Conservation (phyloP, 1,140 invertebrate genomes). For the Delia radicum region DNA sequence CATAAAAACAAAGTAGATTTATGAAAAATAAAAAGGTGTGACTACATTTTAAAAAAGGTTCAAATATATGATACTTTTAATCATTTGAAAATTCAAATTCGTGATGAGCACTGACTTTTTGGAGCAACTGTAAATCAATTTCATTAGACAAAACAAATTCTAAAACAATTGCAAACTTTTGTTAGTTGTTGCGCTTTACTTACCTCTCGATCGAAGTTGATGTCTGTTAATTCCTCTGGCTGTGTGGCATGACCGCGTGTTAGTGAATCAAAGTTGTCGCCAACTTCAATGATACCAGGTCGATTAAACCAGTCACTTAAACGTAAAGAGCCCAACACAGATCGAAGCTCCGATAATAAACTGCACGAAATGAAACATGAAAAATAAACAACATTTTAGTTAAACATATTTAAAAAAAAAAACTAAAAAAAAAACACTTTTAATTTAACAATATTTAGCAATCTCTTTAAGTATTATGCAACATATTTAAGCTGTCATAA, state of each 20-base stretch:
- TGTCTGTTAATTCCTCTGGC: slow-evolving; percentile 69
- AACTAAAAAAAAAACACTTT: background rate
- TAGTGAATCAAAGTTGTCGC: slow-evolving; percentile 71
- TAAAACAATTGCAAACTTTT: background rate
- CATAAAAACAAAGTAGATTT: too few species aligned
- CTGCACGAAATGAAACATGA: slow-evolving; percentile 58
- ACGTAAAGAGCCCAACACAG: slow-evolving; percentile 62
- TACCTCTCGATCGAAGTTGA: slow-evolving; percentile 69
- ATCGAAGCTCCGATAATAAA: slow-evolving; percentile 65
- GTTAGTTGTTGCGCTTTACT: background rate
- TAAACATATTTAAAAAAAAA: background rate
- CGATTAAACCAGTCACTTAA: slow-evolving; percentile 78
- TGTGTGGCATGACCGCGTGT: slow-evolving; percentile 72
- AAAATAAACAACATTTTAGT: background rate
- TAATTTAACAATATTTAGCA: background rate
- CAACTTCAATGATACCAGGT: slow-evolving; percentile 62
- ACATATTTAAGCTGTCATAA: background rate
- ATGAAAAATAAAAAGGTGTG: too few species aligned
- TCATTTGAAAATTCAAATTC: too few species aligned
- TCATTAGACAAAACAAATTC: background rate
- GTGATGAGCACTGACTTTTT: too few species aligned
- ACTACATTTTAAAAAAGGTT: too few species aligned
- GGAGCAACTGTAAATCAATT: slow-evolving; percentile 6
- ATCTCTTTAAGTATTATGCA: background rate
- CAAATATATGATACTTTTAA: too few species aligned